Conservation (phyloP, 2,888 invertebrate genomes). For the Drosophila eohydei region DNA sequence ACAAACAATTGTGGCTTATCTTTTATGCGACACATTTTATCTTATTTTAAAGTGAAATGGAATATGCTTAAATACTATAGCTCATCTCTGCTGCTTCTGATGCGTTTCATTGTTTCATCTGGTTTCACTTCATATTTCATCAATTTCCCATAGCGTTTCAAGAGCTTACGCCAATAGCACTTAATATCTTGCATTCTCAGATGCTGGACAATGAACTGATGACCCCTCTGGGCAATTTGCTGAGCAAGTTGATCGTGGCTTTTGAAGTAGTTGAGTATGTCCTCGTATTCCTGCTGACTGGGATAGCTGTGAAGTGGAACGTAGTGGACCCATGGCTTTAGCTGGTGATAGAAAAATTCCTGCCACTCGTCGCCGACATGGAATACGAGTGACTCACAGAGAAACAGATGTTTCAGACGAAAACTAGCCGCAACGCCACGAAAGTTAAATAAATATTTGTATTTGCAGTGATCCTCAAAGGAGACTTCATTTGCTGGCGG, state of each 20-base stretch:
- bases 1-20: background rate
- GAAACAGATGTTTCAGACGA: slow-evolving; percentile 96
- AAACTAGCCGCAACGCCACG: slow-evolving; percentile 99
- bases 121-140: slow-evolving; percentile 88
- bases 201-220: slow-evolving; percentile 92
- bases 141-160: slow-evolving; percentile 90
- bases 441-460: slow-evolving; percentile 97
- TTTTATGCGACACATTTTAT: background rate
- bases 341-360: slow-evolving; percentile 96
- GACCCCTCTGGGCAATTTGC: slow-evolving; percentile 93
- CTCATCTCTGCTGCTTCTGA: slow-evolving; percentile 74
- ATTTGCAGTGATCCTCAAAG: slow-evolving; percentile 96
- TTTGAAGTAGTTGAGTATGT: slow-evolving; percentile 90
- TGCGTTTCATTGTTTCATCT: slow-evolving; percentile 87
- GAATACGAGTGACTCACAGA: slow-evolving; percentile 96
- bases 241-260: slow-evolving; percentile 90
- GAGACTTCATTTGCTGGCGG: slow-evolving; percentile 94
- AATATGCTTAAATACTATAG: slow-evolving; percentile 26
- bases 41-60: background rate
- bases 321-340: slow-evolving; percentile 98
- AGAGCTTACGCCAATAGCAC: slow-evolving; percentile 94
- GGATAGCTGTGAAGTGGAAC: slow-evolving; percentile 92
- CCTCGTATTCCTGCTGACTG: slow-evolving; percentile 89
- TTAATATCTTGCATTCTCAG: slow-evolving; percentile 92
- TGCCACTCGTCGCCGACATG: slow-evolving; percentile 97